Conservation (phyloP, 2,888 invertebrate genomes). For the Rhimphoctona megacephalus region DNA sequence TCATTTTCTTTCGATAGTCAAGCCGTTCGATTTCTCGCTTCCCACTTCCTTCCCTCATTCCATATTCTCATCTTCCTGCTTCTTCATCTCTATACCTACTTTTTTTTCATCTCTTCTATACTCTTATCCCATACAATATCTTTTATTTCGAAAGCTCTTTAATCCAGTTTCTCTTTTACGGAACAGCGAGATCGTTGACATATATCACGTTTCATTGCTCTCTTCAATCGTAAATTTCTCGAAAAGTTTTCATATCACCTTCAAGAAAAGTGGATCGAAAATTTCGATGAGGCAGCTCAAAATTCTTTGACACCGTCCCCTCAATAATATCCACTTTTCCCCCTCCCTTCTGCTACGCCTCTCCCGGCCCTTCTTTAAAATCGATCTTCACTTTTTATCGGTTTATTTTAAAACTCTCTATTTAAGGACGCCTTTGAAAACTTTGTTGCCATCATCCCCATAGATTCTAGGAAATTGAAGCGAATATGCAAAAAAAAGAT, state of each 20-base stretch:
- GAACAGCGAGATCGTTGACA: slow-evolving; percentile 29
- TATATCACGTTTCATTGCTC: slow-evolving; percentile 27
- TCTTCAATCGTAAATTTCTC: slow-evolving; percentile 20
- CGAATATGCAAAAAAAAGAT: not conserved
- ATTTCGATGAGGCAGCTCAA: slow-evolving; percentile 36
- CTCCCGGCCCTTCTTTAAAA: not conserved
- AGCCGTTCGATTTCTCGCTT: slow-evolving; percentile 52
- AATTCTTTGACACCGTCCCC: slow-evolving; percentile 1
- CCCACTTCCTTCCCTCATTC: slow-evolving; percentile 33
- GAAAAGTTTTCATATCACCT: slow-evolving; percentile 25
- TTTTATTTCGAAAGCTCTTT: slow-evolving; percentile 44
- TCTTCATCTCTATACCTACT: not conserved
- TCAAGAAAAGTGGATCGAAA: slow-evolving; percentile 6
- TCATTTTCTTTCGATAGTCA: slow-evolving; percentile 61
- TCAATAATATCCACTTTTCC: not conserved
- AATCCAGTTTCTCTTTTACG: slow-evolving; percentile 37
- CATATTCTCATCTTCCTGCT: slow-evolving; percentile 28
- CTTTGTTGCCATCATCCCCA: slow-evolving; percentile 1
- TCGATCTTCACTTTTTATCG: slow-evolving; percentile 2
- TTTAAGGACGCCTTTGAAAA: not conserved
- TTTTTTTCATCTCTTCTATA: slow-evolving; percentile 4
- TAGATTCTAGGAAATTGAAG: not conserved
- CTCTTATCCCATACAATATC: slow-evolving; percentile 15
- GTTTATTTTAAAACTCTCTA: not conserved
- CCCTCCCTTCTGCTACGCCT: not conserved